Conservation (phyloP, 2,113 vertebrate species). For the Myiagra hebetior region DNA sequence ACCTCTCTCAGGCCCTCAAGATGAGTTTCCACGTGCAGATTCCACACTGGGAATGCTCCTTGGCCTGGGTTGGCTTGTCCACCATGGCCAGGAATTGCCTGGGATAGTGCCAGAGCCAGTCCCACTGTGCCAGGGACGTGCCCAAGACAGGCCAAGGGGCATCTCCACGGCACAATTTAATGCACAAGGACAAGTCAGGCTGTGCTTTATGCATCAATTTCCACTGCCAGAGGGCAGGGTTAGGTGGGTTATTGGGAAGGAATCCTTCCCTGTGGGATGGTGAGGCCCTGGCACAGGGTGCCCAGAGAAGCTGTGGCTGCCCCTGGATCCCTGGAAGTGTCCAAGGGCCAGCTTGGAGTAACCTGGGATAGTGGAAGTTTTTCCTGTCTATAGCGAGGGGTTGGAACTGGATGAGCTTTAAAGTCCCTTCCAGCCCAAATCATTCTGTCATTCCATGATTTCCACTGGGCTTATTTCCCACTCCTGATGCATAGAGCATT, state of each 20-base stretch:
- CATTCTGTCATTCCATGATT: not conserved
- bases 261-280: not conserved
- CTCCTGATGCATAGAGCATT: not conserved
- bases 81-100: not conserved
- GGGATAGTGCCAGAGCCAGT: not conserved
- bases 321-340: not conserved
- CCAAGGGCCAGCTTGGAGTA: not conserved
- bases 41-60: not conserved
- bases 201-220: not conserved
- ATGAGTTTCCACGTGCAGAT: not conserved
- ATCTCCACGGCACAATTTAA: accelerated
- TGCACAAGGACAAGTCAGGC: not conserved
- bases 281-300: not conserved
- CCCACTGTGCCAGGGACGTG: accelerated
- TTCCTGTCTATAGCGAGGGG: not conserved
- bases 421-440: not conserved
- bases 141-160: not conserved
- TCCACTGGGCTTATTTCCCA: not conserved
- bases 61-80: not conserved
- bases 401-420: not conserved
- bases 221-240: not conserved
- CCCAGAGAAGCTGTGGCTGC: not conserved
- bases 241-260: not conserved
- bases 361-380: not conserved
- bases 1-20: not conserved